phyloP scores from a whole-genome alignment of 1,140 invertebrate genomes.

The Halictus rubicundus region DNA sequence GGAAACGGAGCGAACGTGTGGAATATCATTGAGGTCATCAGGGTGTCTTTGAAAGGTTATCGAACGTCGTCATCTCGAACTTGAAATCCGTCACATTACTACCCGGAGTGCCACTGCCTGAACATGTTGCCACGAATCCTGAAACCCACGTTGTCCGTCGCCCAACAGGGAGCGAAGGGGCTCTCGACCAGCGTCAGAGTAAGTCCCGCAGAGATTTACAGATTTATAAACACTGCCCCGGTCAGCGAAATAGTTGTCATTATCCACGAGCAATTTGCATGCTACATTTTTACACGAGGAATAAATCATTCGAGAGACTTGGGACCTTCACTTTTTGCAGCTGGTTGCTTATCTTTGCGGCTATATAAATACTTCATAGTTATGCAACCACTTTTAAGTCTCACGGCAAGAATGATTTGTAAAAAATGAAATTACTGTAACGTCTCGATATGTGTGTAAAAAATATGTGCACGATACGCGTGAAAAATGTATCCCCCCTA shows the following conservation, averaged over 20 bases:
- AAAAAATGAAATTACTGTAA: neutral
- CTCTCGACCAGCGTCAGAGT: slow-evolving; percentile 74
- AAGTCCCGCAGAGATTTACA: slow-evolving; percentile 26
- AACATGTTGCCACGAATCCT: slow-evolving; percentile 75
- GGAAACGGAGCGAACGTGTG: slow-evolving; percentile 1
- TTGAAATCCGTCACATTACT: slow-evolving; percentile 7
- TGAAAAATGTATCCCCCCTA: too few relatives aligned
- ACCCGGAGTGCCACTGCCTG: neutral
- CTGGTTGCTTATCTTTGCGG: neutral
- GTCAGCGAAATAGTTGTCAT: neutral
- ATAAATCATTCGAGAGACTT: neutral
- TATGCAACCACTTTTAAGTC: slow-evolving; percentile 20
- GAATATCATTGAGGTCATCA: slow-evolving; percentile 48
- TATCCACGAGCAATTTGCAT: too few relatives aligned
- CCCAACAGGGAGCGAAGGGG: slow-evolving; percentile 72
- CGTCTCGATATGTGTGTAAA: neutral
- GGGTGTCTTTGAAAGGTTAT: slow-evolving; percentile 52
- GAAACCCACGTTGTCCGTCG: slow-evolving; percentile 64
- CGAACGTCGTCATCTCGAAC: slow-evolving; percentile 1
- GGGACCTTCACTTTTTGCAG: too few relatives aligned
- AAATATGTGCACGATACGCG: too few relatives aligned
- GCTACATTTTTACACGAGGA: too few relatives aligned
- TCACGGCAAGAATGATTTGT: neutral
- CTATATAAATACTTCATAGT: neutral
- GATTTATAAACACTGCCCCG: neutral